Evolutionary conservation across 2,888 invertebrate species (phyloP), one percentile per base, ranked within the genome.

Genomic region (Drosophila limbata): DNA sequence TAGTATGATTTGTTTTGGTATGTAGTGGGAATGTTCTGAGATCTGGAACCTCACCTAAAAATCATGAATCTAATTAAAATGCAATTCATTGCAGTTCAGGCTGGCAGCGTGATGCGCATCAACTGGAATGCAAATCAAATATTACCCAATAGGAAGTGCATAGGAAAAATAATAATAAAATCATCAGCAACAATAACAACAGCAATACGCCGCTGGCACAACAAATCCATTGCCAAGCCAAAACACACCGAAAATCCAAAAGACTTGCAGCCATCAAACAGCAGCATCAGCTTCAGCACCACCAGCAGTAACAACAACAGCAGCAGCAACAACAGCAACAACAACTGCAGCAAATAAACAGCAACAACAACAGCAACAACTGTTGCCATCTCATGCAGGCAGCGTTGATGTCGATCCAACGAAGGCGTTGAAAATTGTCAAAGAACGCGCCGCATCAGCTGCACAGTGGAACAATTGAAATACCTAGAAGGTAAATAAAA

Each of bases 401-500:
- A 72, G 69, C 61, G 69, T 25, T 61, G 72, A 69, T 75, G 82
- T 63, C 56, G 83, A 85, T 83, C 69, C 81, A 71, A 73, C 81
- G 84, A 83, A 90, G 89, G 88, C 89, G 88, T 88, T 90, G 89
- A 87, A 87, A 87, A 87, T 87, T 88, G 89, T 87, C 86, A 87
- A 87, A 87, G 89, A 89, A 86, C 89, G 77, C 79, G 89, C 88
- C 85, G 85, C 85, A 76, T 62, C 50, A 33, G 50, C 9, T 31
- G 56, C 47, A 88, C 83, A 69, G 83, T 83, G 83, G 65, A 13
- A 37, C 48, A 40, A 25, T 3, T 15, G 0, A 8, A 17, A 6
- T 19, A n/a, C n/a, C n/a, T n/a, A n/a, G 10, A 11, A 13, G 1
- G 0, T 19, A 10, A n/a, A 9, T 11, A 9, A 13, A 37, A 47